phyloP scores from a whole-genome alignment of 2,888 invertebrate genomes.

The Busseola fusca region DNA sequence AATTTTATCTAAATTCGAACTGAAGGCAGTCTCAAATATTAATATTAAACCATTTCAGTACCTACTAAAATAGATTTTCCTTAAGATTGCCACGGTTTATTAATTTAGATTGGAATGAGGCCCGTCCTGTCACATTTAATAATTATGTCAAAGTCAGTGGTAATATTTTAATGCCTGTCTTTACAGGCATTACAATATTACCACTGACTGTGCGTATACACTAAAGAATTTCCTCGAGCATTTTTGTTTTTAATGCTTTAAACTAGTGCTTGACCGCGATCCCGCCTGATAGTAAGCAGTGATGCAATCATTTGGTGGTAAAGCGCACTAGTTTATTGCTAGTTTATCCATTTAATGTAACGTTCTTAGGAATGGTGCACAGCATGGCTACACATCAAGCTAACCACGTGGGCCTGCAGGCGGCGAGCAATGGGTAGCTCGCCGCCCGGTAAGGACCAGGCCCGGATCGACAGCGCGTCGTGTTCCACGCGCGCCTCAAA shows the following conservation, averaged over 20 bases:
- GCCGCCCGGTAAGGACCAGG: no score
- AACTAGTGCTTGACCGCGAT: no score
- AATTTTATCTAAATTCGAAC: constrained; percentile 4
- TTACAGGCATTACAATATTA: no score
- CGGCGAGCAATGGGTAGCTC: no score
- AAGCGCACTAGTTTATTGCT: no score
- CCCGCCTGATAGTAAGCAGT: no score
- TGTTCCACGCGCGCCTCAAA: no score
- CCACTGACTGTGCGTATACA: neutral
- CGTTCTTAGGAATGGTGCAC: neutral
- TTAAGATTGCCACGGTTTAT: constrained; percentile 18
- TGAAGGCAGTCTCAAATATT: constrained; percentile 10
- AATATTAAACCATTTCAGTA: constrained; percentile 16
- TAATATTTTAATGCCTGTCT: constrained; percentile 9
- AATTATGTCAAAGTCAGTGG: neutral
- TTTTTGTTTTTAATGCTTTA: neutral
- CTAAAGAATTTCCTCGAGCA: neutral
- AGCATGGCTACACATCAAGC: no score
- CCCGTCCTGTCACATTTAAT: constrained; percentile 13
- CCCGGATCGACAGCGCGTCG: no score
- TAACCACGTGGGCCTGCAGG: no score
- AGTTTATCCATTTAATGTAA: no score
- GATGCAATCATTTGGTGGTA: no score
- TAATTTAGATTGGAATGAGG: constrained; percentile 1
- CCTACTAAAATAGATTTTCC: constrained; percentile 9